Evolutionary conservation across 2,888 invertebrate species (phyloP).

Genomic region (Drosophila subsilvestris): DNA sequence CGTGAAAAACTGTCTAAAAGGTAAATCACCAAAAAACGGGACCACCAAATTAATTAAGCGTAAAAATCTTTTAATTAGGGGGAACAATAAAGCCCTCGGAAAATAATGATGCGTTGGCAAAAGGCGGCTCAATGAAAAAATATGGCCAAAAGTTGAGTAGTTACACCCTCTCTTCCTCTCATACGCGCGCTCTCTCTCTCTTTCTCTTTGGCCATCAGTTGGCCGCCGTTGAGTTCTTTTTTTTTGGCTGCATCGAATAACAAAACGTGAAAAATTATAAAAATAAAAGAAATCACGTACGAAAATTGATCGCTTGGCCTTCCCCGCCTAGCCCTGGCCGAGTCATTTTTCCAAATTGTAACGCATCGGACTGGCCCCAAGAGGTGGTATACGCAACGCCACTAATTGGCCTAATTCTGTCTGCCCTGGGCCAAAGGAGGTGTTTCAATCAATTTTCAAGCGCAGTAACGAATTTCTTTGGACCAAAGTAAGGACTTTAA

Average conservation of each 20-base stretch:
- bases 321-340: conserved; percentile 13
- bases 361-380: neutral
- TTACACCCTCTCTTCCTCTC: conserved; percentile 48
- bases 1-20: conserved; percentile 71
- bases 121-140: conserved; percentile 55
- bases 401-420: conserved; percentile 72
- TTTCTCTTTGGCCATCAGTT: conserved; percentile 17
- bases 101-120: conserved; percentile 57
- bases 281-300: conserved; percentile 68
- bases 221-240: conserved; percentile 44
- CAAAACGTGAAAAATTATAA: conserved; percentile 44
- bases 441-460: neutral
- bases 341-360: conserved; percentile 17
- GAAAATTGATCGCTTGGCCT: conserved; percentile 51
- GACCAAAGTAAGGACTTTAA: neutral
- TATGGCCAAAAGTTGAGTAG: conserved; percentile 49
- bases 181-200: conserved; percentile 2
- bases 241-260: conserved; percentile 31
- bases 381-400: conserved; percentile 20
- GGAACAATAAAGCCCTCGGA: conserved; percentile 4
- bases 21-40: conserved; percentile 47
- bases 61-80: conserved; percentile 10
- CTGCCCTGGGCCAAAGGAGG: neutral
- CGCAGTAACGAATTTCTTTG: neutral
- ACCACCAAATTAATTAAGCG: conserved; percentile 19